Evolutionary conservation across 2,797 vertebrate genomes (phyloP).

Genomic region (Scyliorhinus canicula): DNA sequence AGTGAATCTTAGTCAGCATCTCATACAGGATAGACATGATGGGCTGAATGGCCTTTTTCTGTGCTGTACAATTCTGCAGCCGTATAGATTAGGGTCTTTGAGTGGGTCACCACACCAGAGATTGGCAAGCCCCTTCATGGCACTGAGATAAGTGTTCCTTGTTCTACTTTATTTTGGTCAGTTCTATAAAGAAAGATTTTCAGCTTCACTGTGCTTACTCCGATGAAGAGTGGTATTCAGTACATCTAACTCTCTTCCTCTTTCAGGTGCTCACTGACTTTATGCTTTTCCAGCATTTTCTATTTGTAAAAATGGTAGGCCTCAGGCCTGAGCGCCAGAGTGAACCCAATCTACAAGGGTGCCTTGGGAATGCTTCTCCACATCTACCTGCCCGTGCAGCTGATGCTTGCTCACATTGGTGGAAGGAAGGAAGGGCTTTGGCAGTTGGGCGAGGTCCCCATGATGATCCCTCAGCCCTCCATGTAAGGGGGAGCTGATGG

Average conservation of each 20-base stretch:
- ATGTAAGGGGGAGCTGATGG: background rate
- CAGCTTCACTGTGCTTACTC: background rate
- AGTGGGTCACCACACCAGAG: background rate
- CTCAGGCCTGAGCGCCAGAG: background rate
- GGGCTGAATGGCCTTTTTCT: background rate
- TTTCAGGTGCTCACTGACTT: background rate
- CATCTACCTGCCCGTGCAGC: background rate
- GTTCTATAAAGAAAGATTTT: background rate
- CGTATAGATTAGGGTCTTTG: background rate
- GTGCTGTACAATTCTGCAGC: background rate
- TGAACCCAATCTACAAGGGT: background rate
- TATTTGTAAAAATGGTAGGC: background rate
- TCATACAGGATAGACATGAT: background rate
- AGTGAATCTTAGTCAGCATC: background rate
- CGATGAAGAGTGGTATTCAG: background rate
- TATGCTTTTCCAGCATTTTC: background rate
- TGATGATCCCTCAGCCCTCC: background rate
- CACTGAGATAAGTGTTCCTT: background rate
- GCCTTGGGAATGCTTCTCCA: background rate
- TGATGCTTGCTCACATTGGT: too few species aligned
- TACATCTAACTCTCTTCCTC: background rate
- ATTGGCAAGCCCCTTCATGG: background rate
- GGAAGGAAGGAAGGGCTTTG: background rate
- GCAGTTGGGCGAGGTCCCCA: background rate
- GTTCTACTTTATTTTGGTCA: background rate